Evolutionary conservation across 2,113 vertebrate genomes (phyloP).

Genomic region (Tyrannus savana): DNA sequence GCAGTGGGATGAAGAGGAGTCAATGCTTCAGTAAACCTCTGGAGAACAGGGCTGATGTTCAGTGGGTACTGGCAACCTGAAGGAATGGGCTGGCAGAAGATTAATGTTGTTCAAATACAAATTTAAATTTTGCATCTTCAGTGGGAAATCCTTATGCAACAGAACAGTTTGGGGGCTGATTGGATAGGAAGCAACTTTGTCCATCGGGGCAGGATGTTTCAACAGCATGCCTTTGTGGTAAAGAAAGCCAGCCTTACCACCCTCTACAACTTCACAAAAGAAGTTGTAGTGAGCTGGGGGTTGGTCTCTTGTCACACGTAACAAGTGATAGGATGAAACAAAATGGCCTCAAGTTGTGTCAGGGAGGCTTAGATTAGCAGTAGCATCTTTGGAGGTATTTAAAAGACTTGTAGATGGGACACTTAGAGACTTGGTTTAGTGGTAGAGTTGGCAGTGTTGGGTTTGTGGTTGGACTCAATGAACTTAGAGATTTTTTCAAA

Average conservation of each 20-base stretch:
- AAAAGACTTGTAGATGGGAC: background rate
- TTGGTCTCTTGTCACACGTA: background rate
- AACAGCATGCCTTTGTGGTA: background rate
- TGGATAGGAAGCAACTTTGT: background rate
- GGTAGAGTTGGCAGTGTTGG: background rate
- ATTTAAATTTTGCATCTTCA: background rate
- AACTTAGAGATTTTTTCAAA: background rate
- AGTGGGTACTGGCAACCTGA: background rate
- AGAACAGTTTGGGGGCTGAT: background rate
- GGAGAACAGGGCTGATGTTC: background rate
- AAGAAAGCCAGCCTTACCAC: background rate
- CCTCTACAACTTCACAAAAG: too few species aligned
- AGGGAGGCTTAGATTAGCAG: background rate
- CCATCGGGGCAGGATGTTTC: background rate
- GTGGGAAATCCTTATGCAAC: background rate
- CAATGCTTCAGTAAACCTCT: background rate
- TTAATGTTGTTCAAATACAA: background rate
- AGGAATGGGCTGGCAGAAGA: background rate
- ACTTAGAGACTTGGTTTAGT: background rate
- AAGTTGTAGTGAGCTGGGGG: rapidly evolving
- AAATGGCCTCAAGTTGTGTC: background rate
- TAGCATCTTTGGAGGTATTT: background rate
- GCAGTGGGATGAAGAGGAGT: background rate
- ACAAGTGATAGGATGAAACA: background rate
- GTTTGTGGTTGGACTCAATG: background rate